phyloP scores from a whole-genome alignment of 2,888 invertebrate genomes.

The Liposcelis brunnea region DNA sequence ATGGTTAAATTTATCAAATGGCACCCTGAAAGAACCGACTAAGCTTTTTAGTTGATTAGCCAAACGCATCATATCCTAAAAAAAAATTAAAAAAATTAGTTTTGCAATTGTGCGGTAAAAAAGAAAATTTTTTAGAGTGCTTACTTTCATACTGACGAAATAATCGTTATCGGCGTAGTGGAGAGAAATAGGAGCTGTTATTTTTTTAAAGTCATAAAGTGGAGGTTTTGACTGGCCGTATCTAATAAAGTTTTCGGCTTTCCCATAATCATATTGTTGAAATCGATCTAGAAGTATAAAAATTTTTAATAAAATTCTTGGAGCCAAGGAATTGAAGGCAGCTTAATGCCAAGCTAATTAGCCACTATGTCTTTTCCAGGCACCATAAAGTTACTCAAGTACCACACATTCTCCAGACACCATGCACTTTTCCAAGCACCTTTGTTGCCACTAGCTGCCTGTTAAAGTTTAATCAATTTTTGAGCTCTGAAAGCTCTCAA shows the following conservation, averaged over 20 bases:
- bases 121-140: neutral
- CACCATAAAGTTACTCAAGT: neutral
- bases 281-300: no score
- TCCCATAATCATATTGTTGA: neutral
- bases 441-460: neutral
- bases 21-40: slow-evolving; percentile 17
- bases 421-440: neutral
- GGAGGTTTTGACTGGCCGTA: slow-evolving; percentile 6
- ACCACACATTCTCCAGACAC: neutral
- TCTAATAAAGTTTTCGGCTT: neutral
- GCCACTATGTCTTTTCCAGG: neutral
- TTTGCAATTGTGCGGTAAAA: no score
- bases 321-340: no score
- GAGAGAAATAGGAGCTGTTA: slow-evolving; percentile 6
- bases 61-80: slow-evolving; percentile 19
- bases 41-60: slow-evolving; percentile 17
- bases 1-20: slow-evolving; percentile 20
- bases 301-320: no score
- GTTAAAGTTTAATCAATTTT: neutral
- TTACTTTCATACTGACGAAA: slow-evolving; percentile 6
- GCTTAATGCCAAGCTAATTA: no score
- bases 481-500: no score
- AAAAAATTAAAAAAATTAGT: no score
- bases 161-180: slow-evolving; percentile 10
- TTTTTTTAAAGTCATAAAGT: slow-evolving; percentile 14